phyloP scores from a whole-genome alignment of 2,888 invertebrate species.

The Nymphalis urticae region DNA sequence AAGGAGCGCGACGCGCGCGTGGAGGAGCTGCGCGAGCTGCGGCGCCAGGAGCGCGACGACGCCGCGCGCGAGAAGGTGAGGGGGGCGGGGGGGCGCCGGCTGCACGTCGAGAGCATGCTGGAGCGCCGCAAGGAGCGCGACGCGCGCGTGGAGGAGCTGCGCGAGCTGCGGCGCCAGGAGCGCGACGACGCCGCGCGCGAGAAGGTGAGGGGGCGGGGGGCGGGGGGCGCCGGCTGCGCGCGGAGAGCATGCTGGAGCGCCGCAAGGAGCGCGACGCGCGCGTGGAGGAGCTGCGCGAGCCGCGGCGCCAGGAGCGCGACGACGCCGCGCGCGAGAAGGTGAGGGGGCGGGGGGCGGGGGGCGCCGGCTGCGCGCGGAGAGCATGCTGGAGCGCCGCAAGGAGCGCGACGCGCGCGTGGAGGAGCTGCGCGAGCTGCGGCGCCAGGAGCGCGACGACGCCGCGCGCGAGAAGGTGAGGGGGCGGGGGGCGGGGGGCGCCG shows the following conservation, averaged over 20 bases:
- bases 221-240: constrained; percentile 76
- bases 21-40: no score
- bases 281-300: constrained; percentile 86
- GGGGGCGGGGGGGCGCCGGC: no score
- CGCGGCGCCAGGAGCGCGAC: constrained; percentile 88
- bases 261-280: constrained; percentile 90
- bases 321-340: constrained; percentile 90
- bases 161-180: constrained; percentile 91
- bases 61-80: no score
- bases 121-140: not conserved
- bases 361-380: constrained; percentile 76
- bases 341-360: constrained; percentile 34
- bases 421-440: no score
- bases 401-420: no score
- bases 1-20: no score
- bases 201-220: constrained; percentile 78
- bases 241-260: constrained; percentile 74
- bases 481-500: no score
- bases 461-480: no score
- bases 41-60: no score
- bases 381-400: constrained; percentile 87
- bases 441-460: no score
- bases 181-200: constrained; percentile 91
- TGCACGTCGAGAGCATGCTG: constrained; percentile 16
- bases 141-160: constrained; percentile 81